phyloP scores from a whole-genome alignment of 2,888 invertebrate species.

The Amitus sp. region DNA sequence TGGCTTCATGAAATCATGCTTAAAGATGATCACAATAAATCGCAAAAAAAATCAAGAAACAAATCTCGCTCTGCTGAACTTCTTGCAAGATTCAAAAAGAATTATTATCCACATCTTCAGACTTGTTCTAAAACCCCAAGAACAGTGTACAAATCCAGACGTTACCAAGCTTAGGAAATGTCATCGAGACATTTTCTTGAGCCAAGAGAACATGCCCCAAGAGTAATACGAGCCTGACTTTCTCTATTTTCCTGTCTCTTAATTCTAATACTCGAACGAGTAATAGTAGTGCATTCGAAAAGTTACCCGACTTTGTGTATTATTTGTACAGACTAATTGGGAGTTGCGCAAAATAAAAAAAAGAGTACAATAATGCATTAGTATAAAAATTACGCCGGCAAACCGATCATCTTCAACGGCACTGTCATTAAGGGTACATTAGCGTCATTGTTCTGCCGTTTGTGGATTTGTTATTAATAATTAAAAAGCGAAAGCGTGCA shows the following conservation, averaged over 20 bases:
- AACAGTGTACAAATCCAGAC: background rate
- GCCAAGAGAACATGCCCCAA: background rate
- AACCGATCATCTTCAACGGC: conserved; percentile 25
- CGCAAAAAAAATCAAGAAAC: no score
- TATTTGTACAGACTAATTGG: conserved; percentile 5
- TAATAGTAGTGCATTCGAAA: background rate
- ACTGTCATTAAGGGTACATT: conserved; percentile 22
- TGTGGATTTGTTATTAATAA: conserved; percentile 41
- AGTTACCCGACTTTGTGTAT: background rate
- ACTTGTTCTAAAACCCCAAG: no score
- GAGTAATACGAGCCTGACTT: background rate
- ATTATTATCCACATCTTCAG: no score
- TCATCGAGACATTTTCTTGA: background rate
- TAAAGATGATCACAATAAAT: no score
- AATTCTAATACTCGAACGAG: background rate
- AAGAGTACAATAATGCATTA: conserved; percentile 16
- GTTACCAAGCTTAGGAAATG: background rate
- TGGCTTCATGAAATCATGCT: no score
- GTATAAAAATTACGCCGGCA: conserved; percentile 14
- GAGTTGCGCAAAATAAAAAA: conserved; percentile 4
- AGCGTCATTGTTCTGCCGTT: conserved; percentile 38
- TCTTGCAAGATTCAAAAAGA: no score
- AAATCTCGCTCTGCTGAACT: no score
- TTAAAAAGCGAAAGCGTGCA: conserved; percentile 42
- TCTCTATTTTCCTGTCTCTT: background rate